These are phyloP conservation scores for Norana najaformis DNA, from an alignment of 2,888 invertebrate genomes.

Conservation along the genomic window DNA sequence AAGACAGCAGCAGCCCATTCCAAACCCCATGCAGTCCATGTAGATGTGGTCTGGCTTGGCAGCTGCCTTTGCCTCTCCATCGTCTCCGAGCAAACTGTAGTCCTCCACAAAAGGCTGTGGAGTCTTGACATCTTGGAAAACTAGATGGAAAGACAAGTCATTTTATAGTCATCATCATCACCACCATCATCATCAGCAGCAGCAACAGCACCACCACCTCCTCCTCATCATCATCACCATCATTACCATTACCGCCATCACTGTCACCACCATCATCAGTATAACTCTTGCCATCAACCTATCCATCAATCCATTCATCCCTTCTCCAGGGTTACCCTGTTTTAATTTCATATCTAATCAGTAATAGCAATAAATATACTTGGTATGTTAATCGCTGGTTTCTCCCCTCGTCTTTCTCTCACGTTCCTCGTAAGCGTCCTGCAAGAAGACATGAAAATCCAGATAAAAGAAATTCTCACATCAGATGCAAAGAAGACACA, in stretches of 20 bases:
- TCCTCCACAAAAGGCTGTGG: conserved; percentile 70
- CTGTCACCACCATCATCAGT: background rate
- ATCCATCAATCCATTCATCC: background rate
- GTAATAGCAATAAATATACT: conserved; percentile 67
- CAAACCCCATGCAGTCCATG: conserved; percentile 99
- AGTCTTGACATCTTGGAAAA: conserved; percentile 86
- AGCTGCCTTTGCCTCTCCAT: conserved; percentile 68
- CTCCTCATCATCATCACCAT: background rate
- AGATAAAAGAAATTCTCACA: background rate
- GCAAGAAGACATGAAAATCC: conserved; percentile 46
- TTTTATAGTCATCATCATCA: background rate
- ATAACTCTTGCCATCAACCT: background rate
- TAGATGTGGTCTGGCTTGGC: conserved; percentile 89
- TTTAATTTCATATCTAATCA: background rate
- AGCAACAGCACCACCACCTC: too few relatives aligned
- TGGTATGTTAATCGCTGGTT: conserved; percentile 94
- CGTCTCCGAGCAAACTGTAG: conserved; percentile 63
- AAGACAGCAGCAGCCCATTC: conserved; percentile 97
- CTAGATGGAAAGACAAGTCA: conserved; percentile 64
- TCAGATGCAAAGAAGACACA: background rate
- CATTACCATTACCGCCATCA: background rate
- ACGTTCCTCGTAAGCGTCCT: conserved; percentile 89
- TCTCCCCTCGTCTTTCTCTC: conserved; percentile 84
- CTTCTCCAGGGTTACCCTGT: background rate
- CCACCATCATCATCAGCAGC: background rate